A percentile compares a stretch with the other conserved stretches of the same genome.
Evolutionary conservation across 2,888 invertebrate species (phyloP).

Genomic region (Colletes collaris): DNA sequence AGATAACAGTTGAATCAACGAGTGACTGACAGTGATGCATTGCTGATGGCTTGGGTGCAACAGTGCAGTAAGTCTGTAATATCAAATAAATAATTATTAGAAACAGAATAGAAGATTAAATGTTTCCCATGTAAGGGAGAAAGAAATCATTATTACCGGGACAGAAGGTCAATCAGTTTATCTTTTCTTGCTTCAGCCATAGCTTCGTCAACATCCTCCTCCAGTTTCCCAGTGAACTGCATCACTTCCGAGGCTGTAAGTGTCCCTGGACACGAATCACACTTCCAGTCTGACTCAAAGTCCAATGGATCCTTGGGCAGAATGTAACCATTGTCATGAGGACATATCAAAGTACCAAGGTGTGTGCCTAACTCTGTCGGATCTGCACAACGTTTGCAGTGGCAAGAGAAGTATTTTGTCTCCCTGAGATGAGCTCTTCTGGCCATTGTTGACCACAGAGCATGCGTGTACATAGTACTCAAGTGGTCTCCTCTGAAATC

Average conservation of each 20-base stretch:
- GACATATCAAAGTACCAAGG: constrained; percentile 88
- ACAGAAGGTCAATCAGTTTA: constrained; percentile 87
- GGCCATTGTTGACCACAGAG: constrained; percentile 93
- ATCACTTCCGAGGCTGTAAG: constrained; percentile 87
- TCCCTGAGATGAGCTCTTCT: constrained; percentile 90
- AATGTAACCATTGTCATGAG: constrained; percentile 87
- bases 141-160: constrained; percentile 82
- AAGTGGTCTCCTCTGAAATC: constrained; percentile 87
- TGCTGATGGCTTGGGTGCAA: constrained; percentile 94
- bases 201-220: constrained; percentile 89
- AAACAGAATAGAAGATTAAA: too few relatives aligned
- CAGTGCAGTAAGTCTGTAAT: constrained; percentile 81
- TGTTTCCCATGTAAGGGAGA: neutral
- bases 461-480: constrained; percentile 94
- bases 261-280: constrained; percentile 88
- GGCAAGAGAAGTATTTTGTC: constrained; percentile 91
- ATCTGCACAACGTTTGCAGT: constrained; percentile 90
- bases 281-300: constrained; percentile 90
- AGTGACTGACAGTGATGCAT: constrained; percentile 91
- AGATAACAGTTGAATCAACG: constrained; percentile 89
- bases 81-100: neutral
- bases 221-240: constrained; percentile 89
- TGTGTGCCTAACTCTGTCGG: constrained; percentile 92
- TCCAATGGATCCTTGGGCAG: constrained; percentile 89
- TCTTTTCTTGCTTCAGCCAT: constrained; percentile 86